Base-by-base conservation (phyloP, 2,888 invertebrate genomes). In the Scelioninae gen. 2 region DNA sequence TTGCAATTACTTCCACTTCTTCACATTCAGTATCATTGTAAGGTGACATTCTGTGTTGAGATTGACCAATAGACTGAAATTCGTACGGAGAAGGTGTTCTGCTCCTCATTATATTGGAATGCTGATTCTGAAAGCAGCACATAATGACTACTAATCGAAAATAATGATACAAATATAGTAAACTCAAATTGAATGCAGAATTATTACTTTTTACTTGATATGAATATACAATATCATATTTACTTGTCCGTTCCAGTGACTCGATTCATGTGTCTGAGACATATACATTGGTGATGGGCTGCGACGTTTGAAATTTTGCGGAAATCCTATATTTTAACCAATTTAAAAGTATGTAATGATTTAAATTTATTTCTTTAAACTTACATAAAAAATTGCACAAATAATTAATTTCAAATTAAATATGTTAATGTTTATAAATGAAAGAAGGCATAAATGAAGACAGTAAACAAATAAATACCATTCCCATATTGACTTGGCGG, bases 71-170 rank as follows among this genome's bases (percentile, higher is more conserved):
- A 4, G 78, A 53, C 61, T 75, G 61, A 28, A 77, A 79, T 61
- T 84, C 83, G 52, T 84, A 86, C 5, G 86, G 86, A 9, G 86
- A 86, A 11, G 86, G 86, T 7, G 86, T 85, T 72, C 83, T 81
- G 22, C 81, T 78, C 45, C 78, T 83, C 58, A 78, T 73, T 60
- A 78, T 75, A 35, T 73, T 72, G 4, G 76, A 57, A 37, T 79
- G 80, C 50, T 80, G 79, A 60, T 75, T 78, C 80, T 81, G 45
- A 53, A 60, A 25, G 37, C 37, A 22, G 10, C 2, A 31, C 1
- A 10, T 9, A 31, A 7, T 7, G 31, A 31, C 9, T 2, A 31
- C n/a, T n/a, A n/a, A n/a, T n/a, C n/a, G n/a, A n/a, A n/a, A n/a
- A n/a, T n/a, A n/a, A n/a, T n/a, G n/a, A n/a, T n/a, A n/a, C n/a